Evolutionary conservation across 1,140 invertebrate species (phyloP).

Genomic region (Metopolophium dirhodum): DNA sequence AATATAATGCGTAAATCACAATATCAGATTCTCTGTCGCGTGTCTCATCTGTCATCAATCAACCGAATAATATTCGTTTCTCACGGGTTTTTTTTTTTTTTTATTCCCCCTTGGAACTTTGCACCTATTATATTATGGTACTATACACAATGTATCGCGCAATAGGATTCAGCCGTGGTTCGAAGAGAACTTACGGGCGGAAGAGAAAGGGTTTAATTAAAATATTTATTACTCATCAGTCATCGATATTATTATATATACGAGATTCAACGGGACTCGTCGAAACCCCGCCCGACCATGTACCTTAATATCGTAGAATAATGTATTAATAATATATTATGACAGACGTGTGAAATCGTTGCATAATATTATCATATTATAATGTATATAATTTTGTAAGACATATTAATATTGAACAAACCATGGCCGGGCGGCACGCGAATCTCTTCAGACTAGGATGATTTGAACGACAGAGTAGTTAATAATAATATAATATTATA

Average conservation of each 20-base stretch:
- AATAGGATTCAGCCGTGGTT: neutral
- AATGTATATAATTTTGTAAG: neutral
- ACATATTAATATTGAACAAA: neutral
- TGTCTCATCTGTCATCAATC: neutral
- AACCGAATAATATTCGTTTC: neutral
- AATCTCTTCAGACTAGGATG: neutral
- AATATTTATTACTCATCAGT: neutral
- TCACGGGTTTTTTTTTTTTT: neutral
- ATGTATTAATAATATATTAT: neutral
- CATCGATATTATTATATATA: neutral
- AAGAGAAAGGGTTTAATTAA: neutral
- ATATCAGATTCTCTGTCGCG: neutral
- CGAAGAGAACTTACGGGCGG: neutral
- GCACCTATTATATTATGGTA: neutral
- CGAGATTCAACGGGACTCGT: neutral
- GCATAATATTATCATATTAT: neutral
- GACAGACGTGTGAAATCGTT: neutral
- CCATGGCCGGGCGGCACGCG: no score
- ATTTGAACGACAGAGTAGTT: neutral
- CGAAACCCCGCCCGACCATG: neutral
- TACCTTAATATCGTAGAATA: no score
- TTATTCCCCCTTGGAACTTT: neutral
- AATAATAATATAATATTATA: neutral
- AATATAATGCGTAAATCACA: neutral
- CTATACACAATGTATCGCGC: neutral